phyloP scores from a whole-genome alignment of 2,797 vertebrate genomes.

The Cichlasoma orientale region DNA sequence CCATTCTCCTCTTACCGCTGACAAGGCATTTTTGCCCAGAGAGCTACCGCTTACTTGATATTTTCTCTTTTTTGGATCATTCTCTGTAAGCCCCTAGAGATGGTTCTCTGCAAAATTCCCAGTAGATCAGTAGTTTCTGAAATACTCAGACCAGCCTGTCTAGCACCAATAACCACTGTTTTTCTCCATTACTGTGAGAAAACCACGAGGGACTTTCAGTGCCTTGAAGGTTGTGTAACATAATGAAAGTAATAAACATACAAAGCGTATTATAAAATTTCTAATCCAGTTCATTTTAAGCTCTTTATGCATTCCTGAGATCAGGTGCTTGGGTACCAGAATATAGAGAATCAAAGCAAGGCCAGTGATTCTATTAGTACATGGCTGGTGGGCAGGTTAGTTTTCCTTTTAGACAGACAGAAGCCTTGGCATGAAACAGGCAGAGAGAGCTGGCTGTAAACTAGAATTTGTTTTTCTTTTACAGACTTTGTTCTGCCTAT shows the following conservation, averaged over 20 bases:
- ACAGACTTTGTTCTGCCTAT: slow-evolving; percentile 28
- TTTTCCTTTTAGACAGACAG: slow-evolving; percentile 27
- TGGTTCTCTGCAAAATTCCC: background rate
- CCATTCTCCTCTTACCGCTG: too few relatives aligned
- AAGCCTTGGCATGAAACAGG: slow-evolving; percentile 34
- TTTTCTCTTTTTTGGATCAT: too few relatives aligned
- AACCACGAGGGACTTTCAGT: slow-evolving; percentile 3
- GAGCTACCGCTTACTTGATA: too few relatives aligned
- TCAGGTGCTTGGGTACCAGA: slow-evolving; percentile 43
- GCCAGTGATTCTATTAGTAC: slow-evolving; percentile 43
- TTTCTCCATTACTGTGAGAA: background rate
- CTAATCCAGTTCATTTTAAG: slow-evolving; percentile 68
- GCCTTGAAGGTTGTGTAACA: slow-evolving; percentile 17
- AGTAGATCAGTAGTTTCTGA: background rate
- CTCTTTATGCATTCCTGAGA: slow-evolving; percentile 64
- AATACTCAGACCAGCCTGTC: too few relatives aligned
- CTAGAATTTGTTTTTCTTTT: slow-evolving; percentile 30
- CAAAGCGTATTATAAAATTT: slow-evolving; percentile 56
- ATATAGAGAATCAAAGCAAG: slow-evolving; percentile 39
- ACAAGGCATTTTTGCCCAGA: too few relatives aligned
- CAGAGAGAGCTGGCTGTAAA: slow-evolving; percentile 30
- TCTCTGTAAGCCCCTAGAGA: background rate
- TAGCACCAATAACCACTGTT: too few relatives aligned
- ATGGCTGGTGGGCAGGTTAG: slow-evolving; percentile 41
- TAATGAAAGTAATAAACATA: slow-evolving; percentile 33